Conservation (phyloP, 2,888 invertebrate species). For the Lumbricus terrestris region DNA sequence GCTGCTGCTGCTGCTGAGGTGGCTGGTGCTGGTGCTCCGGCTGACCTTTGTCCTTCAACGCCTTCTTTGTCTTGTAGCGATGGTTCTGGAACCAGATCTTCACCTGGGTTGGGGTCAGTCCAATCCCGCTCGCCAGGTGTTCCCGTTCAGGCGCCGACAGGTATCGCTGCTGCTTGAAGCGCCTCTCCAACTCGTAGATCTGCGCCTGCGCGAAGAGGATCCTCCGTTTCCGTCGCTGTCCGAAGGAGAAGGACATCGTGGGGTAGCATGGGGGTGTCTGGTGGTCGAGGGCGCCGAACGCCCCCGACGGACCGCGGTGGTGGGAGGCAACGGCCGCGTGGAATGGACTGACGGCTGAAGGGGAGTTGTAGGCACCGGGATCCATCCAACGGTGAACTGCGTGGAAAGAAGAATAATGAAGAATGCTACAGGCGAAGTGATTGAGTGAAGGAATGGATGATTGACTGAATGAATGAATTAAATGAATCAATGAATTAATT, state of each 20-base stretch:
- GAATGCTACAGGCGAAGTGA: not conserved
- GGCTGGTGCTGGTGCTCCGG: not conserved
- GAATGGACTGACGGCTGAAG: not conserved
- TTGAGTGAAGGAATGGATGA: not conserved
- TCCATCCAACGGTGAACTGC: slow-evolving; percentile 8
- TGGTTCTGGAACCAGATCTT: slow-evolving; percentile 35
- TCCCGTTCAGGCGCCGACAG: slow-evolving; percentile 95
- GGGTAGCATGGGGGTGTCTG: not conserved
- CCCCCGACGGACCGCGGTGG: not conserved
- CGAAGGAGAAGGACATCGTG: not conserved
- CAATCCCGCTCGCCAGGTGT: slow-evolving; percentile 90
- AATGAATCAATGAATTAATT: not conserved
- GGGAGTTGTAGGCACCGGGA: not conserved
- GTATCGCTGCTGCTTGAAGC: slow-evolving; percentile 97
- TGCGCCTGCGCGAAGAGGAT: slow-evolving; percentile 88
- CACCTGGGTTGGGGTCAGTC: slow-evolving; percentile 87
- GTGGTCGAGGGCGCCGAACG: not conserved
- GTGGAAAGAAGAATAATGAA: not conserved
- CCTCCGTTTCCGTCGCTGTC: slow-evolving; percentile 72
- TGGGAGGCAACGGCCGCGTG: slow-evolving; percentile 5
- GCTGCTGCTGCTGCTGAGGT: not conserved
- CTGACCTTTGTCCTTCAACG: slow-evolving; percentile 16
- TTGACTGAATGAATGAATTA: not conserved
- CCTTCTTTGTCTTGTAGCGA: slow-evolving; percentile 36
- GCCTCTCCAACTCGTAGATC: slow-evolving; percentile 87